These are phyloP conservation scores for Pionites leucogaster DNA, from an alignment of 2,113 vertebrate species.

Conservation along the genomic window DNA sequence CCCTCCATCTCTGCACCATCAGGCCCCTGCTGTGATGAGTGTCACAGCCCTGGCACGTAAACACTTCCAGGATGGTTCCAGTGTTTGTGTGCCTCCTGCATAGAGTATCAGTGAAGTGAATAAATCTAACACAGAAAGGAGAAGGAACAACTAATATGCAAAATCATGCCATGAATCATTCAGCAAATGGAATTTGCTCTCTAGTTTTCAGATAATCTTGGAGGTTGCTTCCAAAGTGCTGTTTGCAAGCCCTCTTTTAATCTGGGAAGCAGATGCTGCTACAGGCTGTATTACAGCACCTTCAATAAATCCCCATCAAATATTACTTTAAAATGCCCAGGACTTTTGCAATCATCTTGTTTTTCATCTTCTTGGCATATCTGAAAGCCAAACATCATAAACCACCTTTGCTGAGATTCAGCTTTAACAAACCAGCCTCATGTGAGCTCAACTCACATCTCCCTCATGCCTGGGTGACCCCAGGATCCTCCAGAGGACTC, in stretches of 20 bases:
- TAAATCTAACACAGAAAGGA: background rate
- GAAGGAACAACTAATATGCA: background rate
- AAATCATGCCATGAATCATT: background rate
- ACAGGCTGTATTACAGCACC: background rate
- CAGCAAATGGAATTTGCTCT: background rate
- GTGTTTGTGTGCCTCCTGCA: background rate
- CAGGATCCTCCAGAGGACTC: background rate
- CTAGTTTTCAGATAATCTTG: background rate
- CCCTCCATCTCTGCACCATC: background rate
- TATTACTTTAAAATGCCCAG: background rate
- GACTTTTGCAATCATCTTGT: background rate
- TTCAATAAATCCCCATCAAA: background rate
- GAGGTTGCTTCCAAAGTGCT: background rate
- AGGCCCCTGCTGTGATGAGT: background rate
- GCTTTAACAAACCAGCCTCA: background rate
- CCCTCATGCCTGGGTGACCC: background rate
- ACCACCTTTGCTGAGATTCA: background rate
- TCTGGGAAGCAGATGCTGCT: constrained; percentile 15
- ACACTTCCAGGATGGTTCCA: background rate
- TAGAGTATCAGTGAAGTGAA: background rate
- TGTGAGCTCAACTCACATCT: background rate
- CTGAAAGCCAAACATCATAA: background rate
- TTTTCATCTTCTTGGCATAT: background rate
- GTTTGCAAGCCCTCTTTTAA: background rate
- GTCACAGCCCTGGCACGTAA: background rate